These are phyloP conservation scores for Clupea harengus DNA, from an alignment of 2,113 vertebrate species.

Conservation along the genomic window DNA sequence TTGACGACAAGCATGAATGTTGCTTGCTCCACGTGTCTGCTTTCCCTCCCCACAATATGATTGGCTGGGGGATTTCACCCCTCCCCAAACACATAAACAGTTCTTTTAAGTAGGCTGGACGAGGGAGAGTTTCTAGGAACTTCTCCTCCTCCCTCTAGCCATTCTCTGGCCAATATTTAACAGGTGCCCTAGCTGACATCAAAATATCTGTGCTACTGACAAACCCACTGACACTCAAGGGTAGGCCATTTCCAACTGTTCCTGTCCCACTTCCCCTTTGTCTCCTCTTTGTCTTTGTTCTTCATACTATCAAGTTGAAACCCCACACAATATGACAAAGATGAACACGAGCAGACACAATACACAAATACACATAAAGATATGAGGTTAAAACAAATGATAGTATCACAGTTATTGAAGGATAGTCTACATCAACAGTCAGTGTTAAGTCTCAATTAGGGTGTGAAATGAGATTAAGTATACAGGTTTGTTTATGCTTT, in stretches of 20 bases:
- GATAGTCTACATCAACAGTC: no score
- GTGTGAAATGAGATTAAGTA: background rate
- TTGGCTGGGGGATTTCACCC: constrained; percentile 9
- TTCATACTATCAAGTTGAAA: background rate
- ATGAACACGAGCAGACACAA: no score
- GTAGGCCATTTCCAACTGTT: background rate
- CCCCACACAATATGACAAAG: background rate
- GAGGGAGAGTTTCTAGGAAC: constrained; percentile 33
- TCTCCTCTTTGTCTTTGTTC: background rate
- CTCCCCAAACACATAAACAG: constrained; percentile 22
- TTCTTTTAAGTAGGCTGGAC: background rate
- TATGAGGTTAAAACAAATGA: no score
- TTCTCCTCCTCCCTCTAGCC: background rate
- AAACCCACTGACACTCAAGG: background rate
- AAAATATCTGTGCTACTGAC: background rate
- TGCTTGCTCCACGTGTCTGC: constrained; percentile 22
- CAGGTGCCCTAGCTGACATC: constrained; percentile 33
- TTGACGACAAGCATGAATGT: background rate
- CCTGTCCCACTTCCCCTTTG: background rate
- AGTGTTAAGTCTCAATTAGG: no score
- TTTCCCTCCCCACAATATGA: background rate
- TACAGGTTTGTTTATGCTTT: background rate
- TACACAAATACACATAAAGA: no score
- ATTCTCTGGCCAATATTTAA: constrained; percentile 42
- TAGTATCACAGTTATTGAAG: no score